phyloP scores from a whole-genome alignment of 2,888 invertebrate genomes.

The Chymomyza fuscimana region DNA sequence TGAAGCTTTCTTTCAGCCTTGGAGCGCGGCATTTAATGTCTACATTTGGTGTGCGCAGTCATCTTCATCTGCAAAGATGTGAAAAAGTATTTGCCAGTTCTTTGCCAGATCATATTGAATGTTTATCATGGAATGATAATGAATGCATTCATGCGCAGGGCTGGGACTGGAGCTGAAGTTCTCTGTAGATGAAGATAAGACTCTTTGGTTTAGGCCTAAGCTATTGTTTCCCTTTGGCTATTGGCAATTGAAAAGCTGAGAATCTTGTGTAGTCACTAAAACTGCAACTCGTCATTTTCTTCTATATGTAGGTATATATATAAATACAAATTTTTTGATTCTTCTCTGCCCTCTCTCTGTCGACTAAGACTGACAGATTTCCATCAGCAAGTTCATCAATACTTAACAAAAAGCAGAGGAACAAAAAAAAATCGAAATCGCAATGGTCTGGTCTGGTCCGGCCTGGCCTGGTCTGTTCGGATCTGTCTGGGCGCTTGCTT shows the following conservation, averaged over 20 bases:
- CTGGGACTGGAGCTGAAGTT: neutral
- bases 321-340: too few relatives aligned
- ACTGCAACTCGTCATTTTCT: neutral
- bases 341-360: neutral
- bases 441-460: constrained; percentile 20
- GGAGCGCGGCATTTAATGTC: constrained; percentile 37
- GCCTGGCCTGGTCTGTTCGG: constrained; percentile 12
- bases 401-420: constrained; percentile 15
- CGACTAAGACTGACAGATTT: constrained; percentile 48
- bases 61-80: constrained; percentile 15
- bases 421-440: constrained; percentile 51
- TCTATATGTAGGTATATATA: neutral
- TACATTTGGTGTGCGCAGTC: constrained; percentile 36
- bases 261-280: neutral
- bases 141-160: neutral
- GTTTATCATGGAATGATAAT: neutral
- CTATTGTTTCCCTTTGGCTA: neutral
- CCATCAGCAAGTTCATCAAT: constrained; percentile 66
- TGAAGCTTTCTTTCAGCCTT: constrained; percentile 9
- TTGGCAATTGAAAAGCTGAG: neutral
- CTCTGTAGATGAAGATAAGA: neutral
- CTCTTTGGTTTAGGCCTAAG: too few relatives aligned
- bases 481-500: neutral
- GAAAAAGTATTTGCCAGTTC: constrained; percentile 4
- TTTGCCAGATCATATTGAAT: neutral